These are phyloP conservation scores for Falco berigora DNA, from an alignment of 2,797 vertebrate genomes.

Conservation along the genomic window DNA sequence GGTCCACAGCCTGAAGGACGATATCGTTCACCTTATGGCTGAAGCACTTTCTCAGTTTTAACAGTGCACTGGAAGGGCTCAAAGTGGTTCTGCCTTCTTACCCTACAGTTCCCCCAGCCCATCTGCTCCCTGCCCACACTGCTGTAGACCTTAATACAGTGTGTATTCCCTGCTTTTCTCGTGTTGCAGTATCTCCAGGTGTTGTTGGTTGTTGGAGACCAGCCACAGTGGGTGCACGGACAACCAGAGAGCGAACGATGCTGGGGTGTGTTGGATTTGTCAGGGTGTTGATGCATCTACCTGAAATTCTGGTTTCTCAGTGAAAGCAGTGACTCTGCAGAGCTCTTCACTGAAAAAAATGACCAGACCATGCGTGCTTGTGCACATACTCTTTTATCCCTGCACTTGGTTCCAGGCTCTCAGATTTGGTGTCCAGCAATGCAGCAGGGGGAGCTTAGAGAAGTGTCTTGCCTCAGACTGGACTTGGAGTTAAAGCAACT, in stretches of 20 bases:
- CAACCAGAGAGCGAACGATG: background rate
- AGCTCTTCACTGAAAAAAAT: background rate
- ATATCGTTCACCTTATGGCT: background rate
- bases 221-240: background rate
- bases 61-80: background rate
- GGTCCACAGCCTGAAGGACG: background rate
- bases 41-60: background rate
- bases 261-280: background rate
- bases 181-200: background rate
- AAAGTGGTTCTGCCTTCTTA: background rate
- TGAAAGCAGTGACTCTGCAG: background rate
- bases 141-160: background rate
- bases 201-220: background rate
- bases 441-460: background rate
- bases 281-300: background rate
- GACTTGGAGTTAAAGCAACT: background rate
- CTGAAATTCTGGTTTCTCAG: background rate
- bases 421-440: background rate
- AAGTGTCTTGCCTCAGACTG: background rate
- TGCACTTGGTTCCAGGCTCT: background rate
- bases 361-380: rapidly evolving
- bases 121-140: background rate
- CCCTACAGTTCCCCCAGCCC: background rate
- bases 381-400: background rate
- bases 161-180: background rate